Conservation (phyloP, 2,113 vertebrate species). For the Cyprichromis sp. region DNA sequence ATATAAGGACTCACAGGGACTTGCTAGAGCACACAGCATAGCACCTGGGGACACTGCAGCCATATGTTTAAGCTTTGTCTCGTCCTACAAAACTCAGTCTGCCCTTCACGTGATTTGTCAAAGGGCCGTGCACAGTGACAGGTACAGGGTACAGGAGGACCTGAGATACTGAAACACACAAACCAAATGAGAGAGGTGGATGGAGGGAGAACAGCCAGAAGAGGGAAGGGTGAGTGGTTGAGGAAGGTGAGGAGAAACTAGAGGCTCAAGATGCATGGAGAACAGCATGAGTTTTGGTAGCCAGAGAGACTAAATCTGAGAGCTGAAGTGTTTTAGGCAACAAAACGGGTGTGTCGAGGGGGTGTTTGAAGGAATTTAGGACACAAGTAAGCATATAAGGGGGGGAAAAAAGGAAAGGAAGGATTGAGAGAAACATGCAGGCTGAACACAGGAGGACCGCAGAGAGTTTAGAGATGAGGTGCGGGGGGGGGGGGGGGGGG, state of each 20-base stretch:
- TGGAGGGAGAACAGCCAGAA: neutral
- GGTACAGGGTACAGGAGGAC: constrained; percentile 61
- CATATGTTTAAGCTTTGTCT: constrained; percentile 96
- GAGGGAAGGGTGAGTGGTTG: constrained; percentile 36
- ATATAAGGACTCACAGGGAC: constrained; percentile 56
- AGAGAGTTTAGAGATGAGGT: constrained; percentile 10
- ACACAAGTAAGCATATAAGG: neutral
- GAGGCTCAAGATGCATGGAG: neutral
- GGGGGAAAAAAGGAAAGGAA: neutral
- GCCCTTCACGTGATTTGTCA: constrained; percentile 96
- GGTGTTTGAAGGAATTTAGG: neutral
- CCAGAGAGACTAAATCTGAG: neutral
- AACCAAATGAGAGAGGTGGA: constrained; percentile 38
- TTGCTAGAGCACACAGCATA: constrained; percentile 44
- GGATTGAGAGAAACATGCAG: neutral
- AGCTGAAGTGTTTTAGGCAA: neutral
- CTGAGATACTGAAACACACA: constrained; percentile 43
- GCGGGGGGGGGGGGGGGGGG: constrained; percentile 12
- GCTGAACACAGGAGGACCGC: neutral
- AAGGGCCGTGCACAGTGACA: constrained; percentile 80
- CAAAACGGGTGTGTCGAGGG: neutral
- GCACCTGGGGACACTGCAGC: constrained; percentile 84
- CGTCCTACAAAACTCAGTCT: constrained; percentile 96
- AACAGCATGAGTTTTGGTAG: neutral
- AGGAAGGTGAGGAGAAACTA: neutral